Evolutionary conservation across 2,888 invertebrate genomes (phyloP).

Genomic region (Latheticus oryzae): DNA sequence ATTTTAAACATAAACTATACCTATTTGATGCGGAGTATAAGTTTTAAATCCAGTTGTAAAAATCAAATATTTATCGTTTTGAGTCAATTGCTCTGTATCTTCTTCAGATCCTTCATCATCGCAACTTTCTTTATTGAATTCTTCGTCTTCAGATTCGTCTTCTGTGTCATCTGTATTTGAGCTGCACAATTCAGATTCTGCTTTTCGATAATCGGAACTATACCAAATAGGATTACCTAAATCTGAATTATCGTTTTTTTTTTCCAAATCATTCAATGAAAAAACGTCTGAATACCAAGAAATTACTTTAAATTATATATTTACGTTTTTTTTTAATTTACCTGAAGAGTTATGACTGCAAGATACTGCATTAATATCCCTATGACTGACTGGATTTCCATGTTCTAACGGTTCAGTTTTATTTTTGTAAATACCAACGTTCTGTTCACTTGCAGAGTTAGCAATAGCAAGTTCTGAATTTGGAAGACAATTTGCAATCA

Average conservation of each 20-base stretch:
- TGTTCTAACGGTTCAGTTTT: constrained; percentile 57
- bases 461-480: constrained; percentile 59
- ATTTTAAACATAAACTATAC: constrained; percentile 57
- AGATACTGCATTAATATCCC: constrained; percentile 63
- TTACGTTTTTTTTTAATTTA: constrained; percentile 4
- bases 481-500: constrained; percentile 78
- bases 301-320: not conserved
- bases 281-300: constrained; percentile 12
- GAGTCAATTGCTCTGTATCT: constrained; percentile 38
- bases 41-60: constrained; percentile 87
- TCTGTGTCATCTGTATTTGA: constrained; percentile 48
- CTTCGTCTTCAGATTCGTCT: constrained; percentile 54
- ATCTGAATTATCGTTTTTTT: constrained; percentile 63
- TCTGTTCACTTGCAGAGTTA: constrained; percentile 51
- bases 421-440: constrained; percentile 38
- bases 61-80: constrained; percentile 76
- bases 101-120: constrained; percentile 53
- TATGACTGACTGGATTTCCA: constrained; percentile 69
- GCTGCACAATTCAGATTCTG: constrained; percentile 62
- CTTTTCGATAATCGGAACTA: constrained; percentile 72
- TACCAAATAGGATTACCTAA: constrained; percentile 72
- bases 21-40: constrained; percentile 87
- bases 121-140: constrained; percentile 50
- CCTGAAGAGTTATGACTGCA: constrained; percentile 29
- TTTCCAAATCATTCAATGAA: constrained; percentile 36